phyloP scores from a whole-genome alignment of 2,113 vertebrate species.

The Alces alces region DNA sequence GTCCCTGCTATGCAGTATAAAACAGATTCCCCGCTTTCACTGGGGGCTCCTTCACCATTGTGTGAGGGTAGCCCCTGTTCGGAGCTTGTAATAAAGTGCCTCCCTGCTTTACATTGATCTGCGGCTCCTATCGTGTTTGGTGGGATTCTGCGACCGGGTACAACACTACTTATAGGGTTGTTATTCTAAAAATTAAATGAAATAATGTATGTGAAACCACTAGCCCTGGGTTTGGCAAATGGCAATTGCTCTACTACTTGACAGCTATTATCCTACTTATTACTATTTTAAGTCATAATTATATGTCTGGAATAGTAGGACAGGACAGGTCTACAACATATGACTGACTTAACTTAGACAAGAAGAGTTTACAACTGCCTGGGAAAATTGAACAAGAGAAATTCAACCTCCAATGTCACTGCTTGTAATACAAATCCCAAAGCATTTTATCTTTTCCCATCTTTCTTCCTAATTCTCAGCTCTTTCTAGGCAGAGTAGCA shows the following conservation, averaged over 20 bases:
- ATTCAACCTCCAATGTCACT: neutral
- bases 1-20: no score
- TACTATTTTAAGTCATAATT: neutral
- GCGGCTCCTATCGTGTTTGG: no score
- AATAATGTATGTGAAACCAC: neutral
- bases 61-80: no score
- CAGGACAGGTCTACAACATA: neutral
- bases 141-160: no score
- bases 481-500: neutral
- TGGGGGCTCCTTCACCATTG: no score
- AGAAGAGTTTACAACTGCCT: neutral
- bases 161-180: neutral
- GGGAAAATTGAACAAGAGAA: neutral
- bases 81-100: no score
- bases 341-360: neutral
- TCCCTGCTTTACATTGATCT: no score
- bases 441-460: neutral
- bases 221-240: neutral
- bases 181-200: conserved; percentile 4
- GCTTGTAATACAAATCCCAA: neutral
- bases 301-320: neutral
- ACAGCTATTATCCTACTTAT: neutral
- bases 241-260: neutral
- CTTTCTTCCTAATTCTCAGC: neutral
- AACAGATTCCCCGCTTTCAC: no score